These are phyloP conservation scores for Brachionus sp. DNA, from an alignment of 1,140 invertebrate species.

Conservation along the genomic window DNA sequence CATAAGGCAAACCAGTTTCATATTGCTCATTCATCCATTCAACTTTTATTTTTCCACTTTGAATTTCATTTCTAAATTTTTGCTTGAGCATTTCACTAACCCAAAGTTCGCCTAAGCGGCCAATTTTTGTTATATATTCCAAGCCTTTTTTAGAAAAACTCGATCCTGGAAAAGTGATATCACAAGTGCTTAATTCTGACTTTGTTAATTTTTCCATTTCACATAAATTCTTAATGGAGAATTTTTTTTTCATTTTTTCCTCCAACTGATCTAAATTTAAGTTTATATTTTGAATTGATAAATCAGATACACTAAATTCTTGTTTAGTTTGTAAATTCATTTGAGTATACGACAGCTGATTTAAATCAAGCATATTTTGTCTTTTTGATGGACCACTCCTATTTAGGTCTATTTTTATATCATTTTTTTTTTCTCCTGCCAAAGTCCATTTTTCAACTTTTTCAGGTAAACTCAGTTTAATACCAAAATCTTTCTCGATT, in stretches of 20 bases:
- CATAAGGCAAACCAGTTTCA: constrained; percentile 24
- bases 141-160: background rate
- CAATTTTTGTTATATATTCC: background rate
- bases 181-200: background rate
- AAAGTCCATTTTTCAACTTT: background rate
- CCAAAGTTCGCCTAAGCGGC: background rate
- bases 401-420: background rate
- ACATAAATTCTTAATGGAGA: background rate
- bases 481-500: constrained; percentile 15
- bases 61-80: constrained; percentile 28
- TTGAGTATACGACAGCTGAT: background rate
- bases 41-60: background rate
- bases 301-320: background rate
- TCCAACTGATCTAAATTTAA: background rate
- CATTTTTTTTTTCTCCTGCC: background rate
- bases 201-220: background rate
- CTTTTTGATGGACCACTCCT: background rate
- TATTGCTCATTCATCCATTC: constrained; percentile 19
- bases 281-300: background rate
- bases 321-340: background rate
- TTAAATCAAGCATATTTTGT: background rate
- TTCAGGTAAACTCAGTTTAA: background rate
- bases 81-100: constrained; percentile 6
- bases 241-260: constrained; percentile 27
- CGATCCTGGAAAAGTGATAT: background rate